Percentiles rank a stretch among this genome's conserved stretches.
Evolutionary conservation across 2,797 vertebrate genomes (phyloP).

Genomic region (Sebastes elongatus): DNA sequence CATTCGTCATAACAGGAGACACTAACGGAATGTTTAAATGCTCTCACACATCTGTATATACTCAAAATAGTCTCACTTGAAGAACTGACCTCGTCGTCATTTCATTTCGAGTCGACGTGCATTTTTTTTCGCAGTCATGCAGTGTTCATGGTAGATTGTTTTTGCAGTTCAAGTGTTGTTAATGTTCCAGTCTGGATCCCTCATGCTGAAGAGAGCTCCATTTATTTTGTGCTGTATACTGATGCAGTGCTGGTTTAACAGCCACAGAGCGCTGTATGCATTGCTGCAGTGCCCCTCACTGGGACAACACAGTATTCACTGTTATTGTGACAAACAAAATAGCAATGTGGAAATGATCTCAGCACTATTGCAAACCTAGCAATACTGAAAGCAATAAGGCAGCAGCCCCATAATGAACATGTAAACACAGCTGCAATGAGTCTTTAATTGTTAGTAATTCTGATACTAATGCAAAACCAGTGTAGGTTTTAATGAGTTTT

Average conservation of each 20-base stretch:
- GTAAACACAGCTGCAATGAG: neutral
- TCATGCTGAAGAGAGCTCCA: neutral
- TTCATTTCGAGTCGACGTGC: neutral
- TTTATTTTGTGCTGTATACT: constrained; percentile 11
- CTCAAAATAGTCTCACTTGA: neutral
- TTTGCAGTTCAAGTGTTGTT: neutral
- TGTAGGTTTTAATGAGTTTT: neutral
- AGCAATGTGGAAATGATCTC: neutral
- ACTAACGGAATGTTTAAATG: neutral
- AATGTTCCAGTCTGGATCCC: neutral
- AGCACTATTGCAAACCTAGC: neutral
- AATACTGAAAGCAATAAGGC: neutral
- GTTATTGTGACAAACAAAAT: constrained; percentile 14
- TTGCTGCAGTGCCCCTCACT: constrained; percentile 79
- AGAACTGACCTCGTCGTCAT: neutral
- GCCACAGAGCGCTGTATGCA: constrained; percentile 39
- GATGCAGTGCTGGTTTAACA: constrained; percentile 19
- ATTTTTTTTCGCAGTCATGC: neutral
- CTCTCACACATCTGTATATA: neutral
- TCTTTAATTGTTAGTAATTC: neutral
- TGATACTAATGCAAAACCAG: neutral
- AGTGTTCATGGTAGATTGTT: neutral
- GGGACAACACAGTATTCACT: constrained; percentile 69
- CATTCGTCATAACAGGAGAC: neutral
- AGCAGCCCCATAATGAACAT: neutral